Base-by-base conservation (phyloP, 2,888 invertebrate species). In the Aleiodes testaceus region DNA sequence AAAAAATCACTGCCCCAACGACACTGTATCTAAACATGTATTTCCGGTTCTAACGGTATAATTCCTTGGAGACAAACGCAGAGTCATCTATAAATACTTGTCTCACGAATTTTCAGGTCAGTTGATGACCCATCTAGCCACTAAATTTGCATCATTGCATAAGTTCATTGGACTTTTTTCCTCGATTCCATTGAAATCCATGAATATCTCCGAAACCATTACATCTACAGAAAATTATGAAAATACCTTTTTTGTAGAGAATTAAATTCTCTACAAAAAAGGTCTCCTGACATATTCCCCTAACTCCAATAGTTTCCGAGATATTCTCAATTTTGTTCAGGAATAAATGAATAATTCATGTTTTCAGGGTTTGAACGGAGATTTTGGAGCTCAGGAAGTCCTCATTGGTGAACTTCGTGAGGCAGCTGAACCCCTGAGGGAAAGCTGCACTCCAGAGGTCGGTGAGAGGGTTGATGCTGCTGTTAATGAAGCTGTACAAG, bases 401-500 rank as follows among this genome's bases (percentile, higher is more conserved):
- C 88, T 94, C 72, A 90, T 95, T 70, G 92, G 92, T 63, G 93
- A 94, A 82, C 88, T 95, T 78, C 90, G 91, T 36, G 88, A 90
- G 0, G 92, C 93, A 0, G 94, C 95, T 0, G 92, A 92, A 67
- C 94, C 94, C 4, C 88, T 95, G 79, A 91, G 92, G 75, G 92
- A 92, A 74, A 89, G 90, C 82, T 92, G 93, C 82, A 91, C 92
- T 81, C 91, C 93, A 0, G 90, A 92, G 80, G 92, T 95, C 69
- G 92, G 93, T 9, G 92, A 93, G 74, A 90, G 91, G 80, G 92
- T 95, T 74, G 91, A 93, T 77, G 90, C 92, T 1, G 93, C 94
- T 61, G 93, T 95, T 53, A 92, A 93, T 85, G 93, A 94, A 81
- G 95, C 95, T 14, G 93, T 93, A 12, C 91, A 92, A 3, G 93